These are phyloP conservation scores for Adelognathus sp. DNA, from an alignment of 2,888 invertebrate genomes.

Conservation along the genomic window DNA sequence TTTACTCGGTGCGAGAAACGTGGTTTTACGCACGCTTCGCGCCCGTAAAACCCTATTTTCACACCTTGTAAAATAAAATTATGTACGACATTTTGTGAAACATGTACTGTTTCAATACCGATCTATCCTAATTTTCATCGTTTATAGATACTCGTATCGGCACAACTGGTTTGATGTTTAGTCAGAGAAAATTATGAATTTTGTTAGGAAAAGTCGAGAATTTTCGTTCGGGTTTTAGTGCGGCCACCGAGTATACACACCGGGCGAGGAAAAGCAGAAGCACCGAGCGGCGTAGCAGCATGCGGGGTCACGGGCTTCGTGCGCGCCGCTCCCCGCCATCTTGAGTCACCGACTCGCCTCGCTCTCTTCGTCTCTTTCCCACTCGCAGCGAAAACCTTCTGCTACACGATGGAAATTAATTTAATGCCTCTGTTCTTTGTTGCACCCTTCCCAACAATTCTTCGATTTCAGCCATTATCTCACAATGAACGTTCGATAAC, in stretches of 20 bases:
- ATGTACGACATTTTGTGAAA: too few relatives aligned
- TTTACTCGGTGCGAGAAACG: too few relatives aligned
- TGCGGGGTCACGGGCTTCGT: slow-evolving; percentile 60
- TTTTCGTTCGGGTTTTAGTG: too few relatives aligned
- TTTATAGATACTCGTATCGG: too few relatives aligned
- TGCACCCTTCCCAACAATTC: not conserved
- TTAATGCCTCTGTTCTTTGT: not conserved
- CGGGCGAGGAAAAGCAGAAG: slow-evolving; percentile 34
- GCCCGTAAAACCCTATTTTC: too few relatives aligned
- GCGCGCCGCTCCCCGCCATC: slow-evolving; percentile 57
- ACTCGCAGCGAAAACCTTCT: not conserved
- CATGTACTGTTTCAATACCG: too few relatives aligned
- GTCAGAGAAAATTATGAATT: too few relatives aligned
- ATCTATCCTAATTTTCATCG: too few relatives aligned
- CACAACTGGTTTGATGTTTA: too few relatives aligned
- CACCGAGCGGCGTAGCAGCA: slow-evolving; percentile 28
- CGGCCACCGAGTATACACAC: not conserved
- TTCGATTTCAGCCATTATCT: not conserved
- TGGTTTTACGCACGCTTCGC: too few relatives aligned
- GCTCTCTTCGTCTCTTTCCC: slow-evolving; percentile 31
- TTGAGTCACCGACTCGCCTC: slow-evolving; percentile 39
- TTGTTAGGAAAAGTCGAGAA: too few relatives aligned
- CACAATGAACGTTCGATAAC: not conserved
- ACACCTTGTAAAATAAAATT: too few relatives aligned
- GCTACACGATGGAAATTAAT: slow-evolving; percentile 38